phyloP scores from a whole-genome alignment of 1,140 invertebrate species.

The Rhizoglyphus robini region DNA sequence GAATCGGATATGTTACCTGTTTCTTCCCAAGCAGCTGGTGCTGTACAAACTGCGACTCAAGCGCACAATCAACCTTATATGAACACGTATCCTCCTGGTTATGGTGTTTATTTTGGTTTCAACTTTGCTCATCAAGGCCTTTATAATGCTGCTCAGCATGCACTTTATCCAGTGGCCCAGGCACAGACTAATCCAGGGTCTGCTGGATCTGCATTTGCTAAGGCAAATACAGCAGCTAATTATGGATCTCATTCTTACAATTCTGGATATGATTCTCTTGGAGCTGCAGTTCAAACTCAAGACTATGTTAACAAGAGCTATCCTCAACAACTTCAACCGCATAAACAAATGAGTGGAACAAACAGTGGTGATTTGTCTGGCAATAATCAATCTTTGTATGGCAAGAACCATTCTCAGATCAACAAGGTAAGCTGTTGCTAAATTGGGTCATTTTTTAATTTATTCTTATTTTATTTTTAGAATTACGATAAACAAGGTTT shows the following conservation, averaged over 20 bases:
- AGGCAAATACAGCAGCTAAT: slow-evolving; percentile 13
- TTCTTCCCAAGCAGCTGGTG: slow-evolving; percentile 9
- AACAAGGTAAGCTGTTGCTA: slow-evolving; percentile 14
- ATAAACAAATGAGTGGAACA: slow-evolving; percentile 13
- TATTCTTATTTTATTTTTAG: slow-evolving; percentile 1
- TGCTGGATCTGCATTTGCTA: neutral
- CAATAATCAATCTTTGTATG: slow-evolving; percentile 8
- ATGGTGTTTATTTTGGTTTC: slow-evolving; percentile 18
- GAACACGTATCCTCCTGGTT: slow-evolving; percentile 17
- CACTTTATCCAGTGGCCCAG: slow-evolving; percentile 8
- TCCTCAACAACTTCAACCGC: slow-evolving; percentile 14
- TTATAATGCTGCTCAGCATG: neutral
- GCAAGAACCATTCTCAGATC: slow-evolving; percentile 16
- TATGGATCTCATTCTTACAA: slow-evolving; percentile 23
- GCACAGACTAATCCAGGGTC: neutral
- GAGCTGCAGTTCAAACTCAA: neutral
- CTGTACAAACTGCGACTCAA: neutral
- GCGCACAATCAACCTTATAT: slow-evolving; percentile 17
- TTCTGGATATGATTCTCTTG: slow-evolving; percentile 20
- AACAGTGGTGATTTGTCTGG: neutral
- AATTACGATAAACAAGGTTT: slow-evolving; percentile 17
- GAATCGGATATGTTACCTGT: slow-evolving; percentile 14
- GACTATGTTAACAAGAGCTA: slow-evolving; percentile 15
- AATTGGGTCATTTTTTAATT: neutral
- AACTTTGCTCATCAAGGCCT: neutral